Conservation (phyloP, 1,140 invertebrate species). For the Drosophila mayri region DNA sequence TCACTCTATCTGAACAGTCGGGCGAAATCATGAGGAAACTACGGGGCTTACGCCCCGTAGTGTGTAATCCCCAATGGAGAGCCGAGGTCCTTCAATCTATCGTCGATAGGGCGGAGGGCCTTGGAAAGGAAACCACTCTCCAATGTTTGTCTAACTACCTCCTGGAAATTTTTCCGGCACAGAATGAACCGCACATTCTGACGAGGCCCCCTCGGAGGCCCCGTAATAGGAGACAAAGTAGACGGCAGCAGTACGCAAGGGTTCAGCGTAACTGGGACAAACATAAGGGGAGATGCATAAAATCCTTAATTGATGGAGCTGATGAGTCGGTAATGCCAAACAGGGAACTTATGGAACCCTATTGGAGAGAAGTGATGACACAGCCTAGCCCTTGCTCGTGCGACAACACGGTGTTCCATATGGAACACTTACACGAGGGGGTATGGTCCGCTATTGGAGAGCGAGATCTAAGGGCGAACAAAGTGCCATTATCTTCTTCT, state of each 20-base stretch:
- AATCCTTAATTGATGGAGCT: constrained; percentile 14
- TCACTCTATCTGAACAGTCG: not conserved
- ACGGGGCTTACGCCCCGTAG: not conserved
- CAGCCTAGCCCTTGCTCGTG: constrained; percentile 5
- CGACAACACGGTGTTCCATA: not conserved
- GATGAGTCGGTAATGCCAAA: constrained; percentile 19
- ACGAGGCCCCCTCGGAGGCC: constrained; percentile 7
- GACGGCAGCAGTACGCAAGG: constrained; percentile 20
- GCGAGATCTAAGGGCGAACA: not conserved
- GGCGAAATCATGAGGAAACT: constrained; percentile 3
- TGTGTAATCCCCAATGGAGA: constrained; percentile 8
- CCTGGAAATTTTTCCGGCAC: constrained; percentile 7
- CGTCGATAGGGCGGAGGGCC: constrained; percentile 6
- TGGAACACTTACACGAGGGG: constrained; percentile 10
- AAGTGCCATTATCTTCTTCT: not conserved
- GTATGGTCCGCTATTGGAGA: constrained; percentile 14
- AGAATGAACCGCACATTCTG: constrained; percentile 11
- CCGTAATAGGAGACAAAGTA: constrained; percentile 5
- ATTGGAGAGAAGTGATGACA: constrained; percentile 27
- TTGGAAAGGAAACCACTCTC: constrained; percentile 14
- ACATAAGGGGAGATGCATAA: constrained; percentile 18
- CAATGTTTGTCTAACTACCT: constrained; percentile 7
- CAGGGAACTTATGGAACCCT: constrained; percentile 10
- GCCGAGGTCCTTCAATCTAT: constrained; percentile 2
- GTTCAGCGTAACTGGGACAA: constrained; percentile 23